Conservation (phyloP, 2,888 invertebrate species). For the Lysandra bellargus region DNA sequence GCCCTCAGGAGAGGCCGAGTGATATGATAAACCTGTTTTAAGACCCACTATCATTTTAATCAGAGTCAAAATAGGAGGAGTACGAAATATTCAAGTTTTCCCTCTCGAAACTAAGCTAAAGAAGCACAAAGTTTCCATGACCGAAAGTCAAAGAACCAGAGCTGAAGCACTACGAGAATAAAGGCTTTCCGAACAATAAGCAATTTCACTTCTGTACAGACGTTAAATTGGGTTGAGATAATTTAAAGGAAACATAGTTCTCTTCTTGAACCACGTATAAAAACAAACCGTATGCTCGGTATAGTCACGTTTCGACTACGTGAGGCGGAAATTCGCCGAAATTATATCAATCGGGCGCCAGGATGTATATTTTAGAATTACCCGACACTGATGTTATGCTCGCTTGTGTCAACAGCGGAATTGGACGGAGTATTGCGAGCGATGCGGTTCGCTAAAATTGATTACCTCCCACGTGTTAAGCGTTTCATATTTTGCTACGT, state of each 20-base stretch:
- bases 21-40: no score
- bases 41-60: neutral
- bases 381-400: constrained; percentile 34
- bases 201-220: neutral
- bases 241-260: constrained; percentile 1
- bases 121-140: neutral
- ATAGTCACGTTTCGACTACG: constrained; percentile 60
- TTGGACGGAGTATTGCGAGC: constrained; percentile 13
- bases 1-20: no score
- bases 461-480: constrained; percentile 9
- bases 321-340: constrained; percentile 52
- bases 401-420: constrained; percentile 7
- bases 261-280: constrained; percentile 29
- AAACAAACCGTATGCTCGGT: constrained; percentile 38
- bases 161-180: neutral
- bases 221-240: neutral
- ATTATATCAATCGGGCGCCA: constrained; percentile 53
- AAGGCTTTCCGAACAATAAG: neutral
- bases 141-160: neutral
- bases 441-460: constrained; percentile 21
- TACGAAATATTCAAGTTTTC: no score
- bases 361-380: constrained; percentile 49
- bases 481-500: neutral
- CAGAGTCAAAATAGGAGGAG: neutral
- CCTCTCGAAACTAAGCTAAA: neutral